These are phyloP conservation scores for Cheilosia vernalis DNA, from an alignment of 2,888 invertebrate species.

Conservation along the genomic window DNA sequence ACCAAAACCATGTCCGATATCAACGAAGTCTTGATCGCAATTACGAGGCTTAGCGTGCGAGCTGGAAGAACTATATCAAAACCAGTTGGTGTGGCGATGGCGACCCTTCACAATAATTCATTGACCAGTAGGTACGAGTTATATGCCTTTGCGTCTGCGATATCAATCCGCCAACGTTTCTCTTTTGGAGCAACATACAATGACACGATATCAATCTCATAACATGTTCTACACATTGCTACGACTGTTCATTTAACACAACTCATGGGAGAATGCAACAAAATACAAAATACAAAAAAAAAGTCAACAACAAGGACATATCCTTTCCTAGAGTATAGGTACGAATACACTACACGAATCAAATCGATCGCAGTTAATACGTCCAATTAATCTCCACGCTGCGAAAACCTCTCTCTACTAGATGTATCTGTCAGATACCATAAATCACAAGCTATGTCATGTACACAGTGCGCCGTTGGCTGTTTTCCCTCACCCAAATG, in stretches of 20 bases:
- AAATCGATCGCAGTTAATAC: constrained; percentile 69
- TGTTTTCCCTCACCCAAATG: constrained; percentile 58
- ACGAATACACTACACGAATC: constrained; percentile 30
- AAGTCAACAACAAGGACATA: constrained; percentile 23
- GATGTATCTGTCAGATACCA: constrained; percentile 74
- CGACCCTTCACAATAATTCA: constrained; percentile 8
- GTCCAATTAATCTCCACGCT: constrained; percentile 69
- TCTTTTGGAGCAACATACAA: background rate
- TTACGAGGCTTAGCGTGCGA: background rate
- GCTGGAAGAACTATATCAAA: background rate
- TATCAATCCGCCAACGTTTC: constrained; percentile 32
- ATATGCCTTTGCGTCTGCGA: constrained; percentile 10
- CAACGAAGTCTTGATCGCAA: background rate
- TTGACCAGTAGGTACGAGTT: background rate
- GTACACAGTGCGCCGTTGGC: constrained; percentile 42
- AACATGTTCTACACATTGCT: constrained; percentile 58
- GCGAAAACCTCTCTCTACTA: constrained; percentile 61
- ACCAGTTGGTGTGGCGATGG: constrained; percentile 1
- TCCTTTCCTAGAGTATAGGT: constrained; percentile 47
- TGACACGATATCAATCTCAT: constrained; percentile 60
- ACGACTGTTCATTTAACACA: constrained; percentile 43
- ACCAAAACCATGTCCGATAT: too few relatives aligned
- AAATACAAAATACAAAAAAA: background rate
- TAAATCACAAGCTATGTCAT: constrained; percentile 70
- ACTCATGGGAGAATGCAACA: constrained; percentile 18